Conservation (phyloP, 2,888 invertebrate genomes). For the Thelaira solivaga region DNA sequence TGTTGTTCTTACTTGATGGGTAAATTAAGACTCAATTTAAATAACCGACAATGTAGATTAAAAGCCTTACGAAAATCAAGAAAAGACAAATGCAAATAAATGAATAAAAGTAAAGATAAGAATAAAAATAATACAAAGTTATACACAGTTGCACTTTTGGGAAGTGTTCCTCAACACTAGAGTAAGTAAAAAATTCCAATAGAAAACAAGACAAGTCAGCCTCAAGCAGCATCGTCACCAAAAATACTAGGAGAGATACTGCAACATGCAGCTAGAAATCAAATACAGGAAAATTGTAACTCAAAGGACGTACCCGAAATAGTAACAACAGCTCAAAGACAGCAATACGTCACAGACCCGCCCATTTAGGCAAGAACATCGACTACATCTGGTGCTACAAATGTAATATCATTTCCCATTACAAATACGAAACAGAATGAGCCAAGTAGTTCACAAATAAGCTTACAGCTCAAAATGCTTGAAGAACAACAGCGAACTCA, state of each 20-base stretch:
- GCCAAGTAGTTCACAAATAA: neutral
- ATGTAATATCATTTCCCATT: neutral
- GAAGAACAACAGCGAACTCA: conserved; percentile 7
- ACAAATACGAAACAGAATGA: neutral
- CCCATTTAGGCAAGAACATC: neutral
- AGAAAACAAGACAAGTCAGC: too few relatives aligned
- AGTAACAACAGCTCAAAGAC: neutral
- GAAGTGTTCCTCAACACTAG: too few relatives aligned
- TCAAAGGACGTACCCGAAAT: neutral
- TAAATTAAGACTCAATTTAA: too few relatives aligned
- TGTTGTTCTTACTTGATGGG: too few relatives aligned
- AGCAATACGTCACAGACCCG: neutral
- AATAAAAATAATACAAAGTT: too few relatives aligned
- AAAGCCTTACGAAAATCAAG: too few relatives aligned
- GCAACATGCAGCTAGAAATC: neutral
- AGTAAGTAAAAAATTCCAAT: too few relatives aligned
- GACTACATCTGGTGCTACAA: too few relatives aligned
- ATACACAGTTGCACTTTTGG: too few relatives aligned
- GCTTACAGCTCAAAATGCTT: neutral
- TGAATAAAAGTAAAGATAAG: too few relatives aligned
- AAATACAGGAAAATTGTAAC: neutral
- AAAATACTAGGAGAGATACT: neutral
- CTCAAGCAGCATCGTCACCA: conserved; percentile 28
- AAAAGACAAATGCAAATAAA: neutral
- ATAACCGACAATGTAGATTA: too few relatives aligned